Percentiles rank a stretch among this genome's conserved stretches.
phyloP scores from a whole-genome alignment of 2,113 vertebrate species.

The Nannospalax galili region DNA sequence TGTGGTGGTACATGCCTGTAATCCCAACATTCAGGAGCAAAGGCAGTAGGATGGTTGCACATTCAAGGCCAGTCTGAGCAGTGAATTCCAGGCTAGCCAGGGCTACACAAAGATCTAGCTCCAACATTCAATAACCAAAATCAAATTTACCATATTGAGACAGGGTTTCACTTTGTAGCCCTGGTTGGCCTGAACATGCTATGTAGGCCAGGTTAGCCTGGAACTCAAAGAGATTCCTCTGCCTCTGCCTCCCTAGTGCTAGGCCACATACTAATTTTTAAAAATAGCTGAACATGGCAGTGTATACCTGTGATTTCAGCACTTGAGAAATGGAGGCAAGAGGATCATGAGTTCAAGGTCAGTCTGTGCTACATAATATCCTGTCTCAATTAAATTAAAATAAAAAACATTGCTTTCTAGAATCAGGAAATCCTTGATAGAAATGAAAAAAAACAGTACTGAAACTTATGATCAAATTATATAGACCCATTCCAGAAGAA shows the following conservation, averaged over 20 bases:
- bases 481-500: neutral
- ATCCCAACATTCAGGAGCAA: neutral
- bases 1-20: neutral
- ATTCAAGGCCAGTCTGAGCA: neutral
- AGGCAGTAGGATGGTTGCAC: neutral
- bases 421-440: neutral
- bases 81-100: neutral
- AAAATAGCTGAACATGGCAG: neutral
- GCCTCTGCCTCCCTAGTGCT: neutral
- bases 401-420: neutral
- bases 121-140: neutral
- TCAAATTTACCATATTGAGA: neutral
- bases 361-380: neutral
- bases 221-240: neutral
- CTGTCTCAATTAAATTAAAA: neutral
- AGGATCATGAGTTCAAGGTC: neutral
- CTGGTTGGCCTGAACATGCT: neutral
- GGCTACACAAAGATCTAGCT: neutral
- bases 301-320: too few species aligned
- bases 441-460: slow-evolving; percentile 43
- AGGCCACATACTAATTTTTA: neutral
- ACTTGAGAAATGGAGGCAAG: too few species aligned
- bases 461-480: slow-evolving; percentile 32
- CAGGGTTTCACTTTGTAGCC: neutral
- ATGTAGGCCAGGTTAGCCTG: neutral